Percentiles rank a stretch among this genome's conserved stretches.
These are phyloP conservation scores for Ondatra zibethicus DNA, from an alignment of 2,113 vertebrate genomes.

Conservation along the genomic window DNA sequence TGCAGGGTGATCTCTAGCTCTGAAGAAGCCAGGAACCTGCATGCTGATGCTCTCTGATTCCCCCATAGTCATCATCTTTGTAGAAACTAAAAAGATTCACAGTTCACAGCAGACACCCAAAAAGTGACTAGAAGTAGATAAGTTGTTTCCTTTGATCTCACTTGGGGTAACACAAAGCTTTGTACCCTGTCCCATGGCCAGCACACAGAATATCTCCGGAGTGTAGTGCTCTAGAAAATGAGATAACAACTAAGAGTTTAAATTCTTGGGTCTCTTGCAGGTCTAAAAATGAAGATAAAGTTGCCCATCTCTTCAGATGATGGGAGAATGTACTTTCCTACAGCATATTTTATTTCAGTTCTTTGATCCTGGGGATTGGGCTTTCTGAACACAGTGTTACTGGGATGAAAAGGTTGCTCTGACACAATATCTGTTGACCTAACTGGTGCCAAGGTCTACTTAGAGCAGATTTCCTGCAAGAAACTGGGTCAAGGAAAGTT, in stretches of 20 bases:
- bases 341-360: slow-evolving; percentile 35
- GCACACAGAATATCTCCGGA: background rate
- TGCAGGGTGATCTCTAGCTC: too few species aligned
- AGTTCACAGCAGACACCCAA: background rate
- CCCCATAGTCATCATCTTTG: background rate
- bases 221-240: background rate
- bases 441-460: slow-evolving; percentile 72
- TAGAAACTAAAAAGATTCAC: background rate
- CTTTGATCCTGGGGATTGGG: slow-evolving; percentile 62
- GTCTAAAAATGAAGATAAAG: background rate
- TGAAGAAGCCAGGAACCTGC: background rate
- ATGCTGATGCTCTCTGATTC: background rate
- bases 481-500: slow-evolving; percentile 80
- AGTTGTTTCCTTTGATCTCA: background rate
- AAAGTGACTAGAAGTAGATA: background rate
- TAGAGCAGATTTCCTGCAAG: slow-evolving; percentile 83
- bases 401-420: slow-evolving; percentile 72
- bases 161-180: rapidly evolving
- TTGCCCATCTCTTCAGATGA: too few species aligned
- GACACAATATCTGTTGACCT: slow-evolving; percentile 79
- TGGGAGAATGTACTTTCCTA: background rate
- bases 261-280: background rate
- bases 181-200: background rate
- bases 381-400: slow-evolving; percentile 70
- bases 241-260: background rate